Percentiles rank a stretch among this genome's conserved stretches.
Evolutionary conservation across 2,797 vertebrate genomes (phyloP).

Genomic region (Molossus alvarezi): DNA sequence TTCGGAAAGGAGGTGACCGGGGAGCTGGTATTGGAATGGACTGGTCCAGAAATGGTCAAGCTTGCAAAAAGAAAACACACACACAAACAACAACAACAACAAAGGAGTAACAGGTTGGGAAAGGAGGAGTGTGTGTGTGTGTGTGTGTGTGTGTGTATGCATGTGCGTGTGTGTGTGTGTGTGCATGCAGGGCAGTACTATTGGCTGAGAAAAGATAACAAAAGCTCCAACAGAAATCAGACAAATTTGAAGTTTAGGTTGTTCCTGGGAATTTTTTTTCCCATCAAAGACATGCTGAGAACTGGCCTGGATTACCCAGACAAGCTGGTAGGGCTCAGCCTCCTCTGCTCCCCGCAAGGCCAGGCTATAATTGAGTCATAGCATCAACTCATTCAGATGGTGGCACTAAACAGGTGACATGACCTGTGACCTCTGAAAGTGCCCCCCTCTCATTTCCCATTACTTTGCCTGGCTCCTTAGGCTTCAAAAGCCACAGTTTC

Average conservation of each 20-base stretch:
- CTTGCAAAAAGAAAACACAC: background rate
- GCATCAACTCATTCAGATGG: background rate
- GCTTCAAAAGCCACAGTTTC: background rate
- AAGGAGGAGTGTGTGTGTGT: fast-evolving
- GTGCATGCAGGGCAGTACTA: background rate
- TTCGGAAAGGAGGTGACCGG: background rate
- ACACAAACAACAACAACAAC: too few relatives aligned
- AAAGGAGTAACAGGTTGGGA: too few relatives aligned
- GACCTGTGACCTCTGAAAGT: background rate
- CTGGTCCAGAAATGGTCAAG: background rate
- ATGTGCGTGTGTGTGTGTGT: background rate
- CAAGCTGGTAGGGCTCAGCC: background rate
- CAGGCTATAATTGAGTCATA: background rate
- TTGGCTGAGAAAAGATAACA: conserved; percentile 5
- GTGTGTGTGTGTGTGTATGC: background rate
- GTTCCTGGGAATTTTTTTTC: background rate
- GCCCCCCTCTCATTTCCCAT: background rate
- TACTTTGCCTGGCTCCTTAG: background rate
- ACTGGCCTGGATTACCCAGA: background rate
- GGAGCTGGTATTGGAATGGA: background rate
- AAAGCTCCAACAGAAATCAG: conserved; percentile 28
- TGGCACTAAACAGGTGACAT: background rate
- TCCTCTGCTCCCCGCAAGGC: background rate
- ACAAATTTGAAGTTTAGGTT: background rate
- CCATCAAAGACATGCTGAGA: background rate